Conservation (phyloP, 2,888 invertebrate species). For the Sesamia inferens region DNA sequence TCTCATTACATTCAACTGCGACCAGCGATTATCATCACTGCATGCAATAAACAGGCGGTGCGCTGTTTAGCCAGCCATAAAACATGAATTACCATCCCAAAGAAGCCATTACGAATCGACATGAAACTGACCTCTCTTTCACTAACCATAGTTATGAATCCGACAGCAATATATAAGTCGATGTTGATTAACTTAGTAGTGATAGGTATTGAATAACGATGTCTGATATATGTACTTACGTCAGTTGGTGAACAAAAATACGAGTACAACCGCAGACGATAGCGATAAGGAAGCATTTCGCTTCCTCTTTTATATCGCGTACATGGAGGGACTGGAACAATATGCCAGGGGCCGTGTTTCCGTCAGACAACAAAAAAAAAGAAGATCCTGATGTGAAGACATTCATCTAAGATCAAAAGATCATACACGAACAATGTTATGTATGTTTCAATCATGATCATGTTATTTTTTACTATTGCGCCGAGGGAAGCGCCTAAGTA, state of each 20-base stretch:
- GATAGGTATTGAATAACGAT: slow-evolving; percentile 60
- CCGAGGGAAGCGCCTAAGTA: not conserved
- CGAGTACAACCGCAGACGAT: slow-evolving; percentile 52
- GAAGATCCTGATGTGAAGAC: slow-evolving; percentile 59
- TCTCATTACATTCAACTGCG: slow-evolving; percentile 57
- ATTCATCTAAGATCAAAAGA: slow-evolving; percentile 28
- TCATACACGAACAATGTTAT: slow-evolving; percentile 20
- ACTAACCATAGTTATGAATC: slow-evolving; percentile 10
- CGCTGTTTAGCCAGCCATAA: slow-evolving; percentile 39
- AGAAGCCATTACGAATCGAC: slow-evolving; percentile 37
- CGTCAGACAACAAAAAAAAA: no score
- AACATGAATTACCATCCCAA: slow-evolving; percentile 36
- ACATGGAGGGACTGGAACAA: no score
- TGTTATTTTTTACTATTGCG: not conserved
- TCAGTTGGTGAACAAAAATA: slow-evolving; percentile 62
- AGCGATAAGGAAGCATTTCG: slow-evolving; percentile 46
- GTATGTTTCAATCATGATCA: not conserved
- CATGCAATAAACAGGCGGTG: slow-evolving; percentile 55
- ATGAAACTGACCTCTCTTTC: slow-evolving; percentile 33
- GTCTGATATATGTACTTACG: slow-evolving; percentile 54
- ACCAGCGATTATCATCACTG: slow-evolving; percentile 60
- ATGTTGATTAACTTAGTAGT: slow-evolving; percentile 11
- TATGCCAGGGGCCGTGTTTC: no score
- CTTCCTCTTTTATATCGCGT: no score
- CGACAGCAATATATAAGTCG: slow-evolving; percentile 31